Percentiles rank a stretch among this genome's conserved stretches.
These are phyloP conservation scores for Brachionus plicatilis DNA, from an alignment of 1,140 invertebrate genomes.

Conservation along the genomic window DNA sequence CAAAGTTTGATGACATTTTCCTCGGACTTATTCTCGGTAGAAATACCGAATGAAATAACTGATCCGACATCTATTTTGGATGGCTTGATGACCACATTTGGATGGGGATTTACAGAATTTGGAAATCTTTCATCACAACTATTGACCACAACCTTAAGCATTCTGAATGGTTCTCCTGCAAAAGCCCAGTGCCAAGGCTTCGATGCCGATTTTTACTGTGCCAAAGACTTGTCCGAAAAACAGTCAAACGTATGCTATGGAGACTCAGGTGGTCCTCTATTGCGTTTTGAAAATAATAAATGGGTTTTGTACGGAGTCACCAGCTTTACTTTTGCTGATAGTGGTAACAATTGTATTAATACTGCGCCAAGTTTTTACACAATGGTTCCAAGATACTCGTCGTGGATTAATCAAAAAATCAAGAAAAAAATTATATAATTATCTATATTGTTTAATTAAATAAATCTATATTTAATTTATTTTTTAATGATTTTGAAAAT, in stretches of 20 bases:
- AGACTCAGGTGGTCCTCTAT: not conserved
- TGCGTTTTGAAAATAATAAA: not conserved
- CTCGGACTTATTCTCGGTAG: not conserved
- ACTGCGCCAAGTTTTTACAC: not conserved
- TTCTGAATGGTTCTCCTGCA: not conserved
- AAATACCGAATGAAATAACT: not conserved
- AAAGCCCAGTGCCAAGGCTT: not conserved
- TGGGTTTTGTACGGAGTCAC: not conserved
- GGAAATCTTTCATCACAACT: not conserved
- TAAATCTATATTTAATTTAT: too few relatives aligned
- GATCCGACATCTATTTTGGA: not conserved
- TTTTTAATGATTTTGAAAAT: too few relatives aligned
- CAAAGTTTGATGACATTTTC: not conserved
- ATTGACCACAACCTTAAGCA: not conserved
- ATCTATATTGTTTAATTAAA: too few relatives aligned
- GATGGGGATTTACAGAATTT: not conserved
- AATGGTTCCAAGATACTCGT: not conserved
- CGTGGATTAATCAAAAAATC: not conserved
- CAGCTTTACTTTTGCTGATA: not conserved
- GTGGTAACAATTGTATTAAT: not conserved
- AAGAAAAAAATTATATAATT: not conserved
- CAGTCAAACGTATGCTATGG: not conserved
- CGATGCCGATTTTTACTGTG: not conserved
- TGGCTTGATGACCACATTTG: not conserved
- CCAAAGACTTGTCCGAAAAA: not conserved